Base-by-base conservation (phyloP, 1,140 invertebrate species). In the Eupristina koningsbergeri region DNA sequence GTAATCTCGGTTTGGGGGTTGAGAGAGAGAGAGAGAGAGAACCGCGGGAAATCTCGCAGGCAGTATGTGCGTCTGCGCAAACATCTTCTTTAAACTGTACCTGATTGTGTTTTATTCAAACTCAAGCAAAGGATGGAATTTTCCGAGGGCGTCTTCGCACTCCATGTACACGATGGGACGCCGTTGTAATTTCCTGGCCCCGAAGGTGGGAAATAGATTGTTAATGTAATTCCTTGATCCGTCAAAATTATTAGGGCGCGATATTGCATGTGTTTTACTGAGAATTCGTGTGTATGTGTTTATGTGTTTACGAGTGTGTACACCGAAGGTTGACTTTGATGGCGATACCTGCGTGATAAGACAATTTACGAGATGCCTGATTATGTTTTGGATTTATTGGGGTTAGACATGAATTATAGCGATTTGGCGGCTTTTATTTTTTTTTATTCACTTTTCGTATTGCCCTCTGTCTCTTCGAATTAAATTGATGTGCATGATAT, bases 1-100 rank as follows among this genome's bases (percentile, higher is more conserved):
- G 87, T 88, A 89, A 89, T 88, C 87, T 89, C 85, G 85, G 86
- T 87, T 88, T 88, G 88, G 86, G 36, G 22, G 61, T 3, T 15
- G 39, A 61, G 58, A 67, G 77, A 47, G 75, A n/a, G 34, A 78
- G 53, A 78, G 78, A 71, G 29, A 71, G 9, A 36, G 31, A 15
- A 11, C 11, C 34, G 47, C 2, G 64, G 45, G 5, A 58, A 71
- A 45, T 39, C 47, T 36, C 19, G 58, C n/a, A n/a, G n/a, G n/a
- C n/a, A n/a, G n/a, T n/a, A n/a, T 26, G 26, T 31, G 77, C 39
- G 63, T 41, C 3, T 74, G 45, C 71, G 64, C 53, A 11, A 41
- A 71, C n/a, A 39, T 36, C 47, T 58, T 29, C 34, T 45, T 64
- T 50, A 47, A 7, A 29, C 64, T 36, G 11, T 69, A 50, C 63